phyloP scores from a whole-genome alignment of 2,888 invertebrate species.

The Anthophora plumipes region DNA sequence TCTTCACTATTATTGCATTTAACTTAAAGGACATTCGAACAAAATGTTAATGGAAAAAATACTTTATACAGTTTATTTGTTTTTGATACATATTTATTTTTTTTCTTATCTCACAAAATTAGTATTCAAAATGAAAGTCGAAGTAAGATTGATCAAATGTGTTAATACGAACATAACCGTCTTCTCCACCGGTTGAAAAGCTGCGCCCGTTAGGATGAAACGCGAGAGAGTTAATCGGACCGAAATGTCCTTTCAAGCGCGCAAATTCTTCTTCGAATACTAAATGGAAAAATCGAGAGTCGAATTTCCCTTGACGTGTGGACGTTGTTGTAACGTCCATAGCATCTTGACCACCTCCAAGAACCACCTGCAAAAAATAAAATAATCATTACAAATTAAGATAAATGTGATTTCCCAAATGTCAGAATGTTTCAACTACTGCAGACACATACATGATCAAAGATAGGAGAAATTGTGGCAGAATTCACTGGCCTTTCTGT shows the following conservation, averaged over 20 bases:
- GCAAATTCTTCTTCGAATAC: conserved; percentile 92
- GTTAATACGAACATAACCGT: conserved; percentile 98
- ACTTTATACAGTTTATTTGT: conserved; percentile 24
- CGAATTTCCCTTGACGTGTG: conserved; percentile 97
- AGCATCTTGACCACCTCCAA: conserved; percentile 99
- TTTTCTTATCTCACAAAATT: conserved; percentile 68
- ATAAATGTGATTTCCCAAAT: conserved; percentile 1
- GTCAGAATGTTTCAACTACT: neutral
- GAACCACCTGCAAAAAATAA: conserved; percentile 88
- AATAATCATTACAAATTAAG: conserved; percentile 5
- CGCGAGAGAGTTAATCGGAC: conserved; percentile 98
- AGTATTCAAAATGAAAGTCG: conserved; percentile 97
- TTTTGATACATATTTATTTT: conserved; percentile 36
- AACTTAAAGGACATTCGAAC: neutral
- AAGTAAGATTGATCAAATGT: conserved; percentile 98
- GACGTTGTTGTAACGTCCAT: conserved; percentile 99
- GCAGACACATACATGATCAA: conserved; percentile 92
- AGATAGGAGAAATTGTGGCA: conserved; percentile 97
- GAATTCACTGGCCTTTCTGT: conserved; percentile 99
- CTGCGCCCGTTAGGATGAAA: conserved; percentile 99
- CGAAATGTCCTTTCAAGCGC: conserved; percentile 99
- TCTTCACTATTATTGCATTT: neutral
- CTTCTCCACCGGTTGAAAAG: conserved; percentile 98
- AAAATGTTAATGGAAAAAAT: neutral
- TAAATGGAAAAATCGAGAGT: conserved; percentile 91